Base-by-base conservation (phyloP, 2,888 invertebrate genomes). In the Latheticus oryzae region DNA sequence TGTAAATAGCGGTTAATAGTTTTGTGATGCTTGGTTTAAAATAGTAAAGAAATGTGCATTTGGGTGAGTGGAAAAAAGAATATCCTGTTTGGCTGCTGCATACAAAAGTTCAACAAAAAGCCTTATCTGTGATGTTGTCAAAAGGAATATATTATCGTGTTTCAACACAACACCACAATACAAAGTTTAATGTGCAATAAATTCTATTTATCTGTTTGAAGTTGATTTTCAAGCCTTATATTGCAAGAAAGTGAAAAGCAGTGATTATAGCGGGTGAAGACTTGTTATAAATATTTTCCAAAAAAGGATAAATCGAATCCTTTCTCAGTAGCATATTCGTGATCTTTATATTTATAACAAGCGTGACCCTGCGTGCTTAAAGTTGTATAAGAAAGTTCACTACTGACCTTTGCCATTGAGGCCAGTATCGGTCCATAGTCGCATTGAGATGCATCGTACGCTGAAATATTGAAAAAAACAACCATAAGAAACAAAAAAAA, bases 351-450 rank as follows among this genome's bases (percentile, higher is more conserved):
- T 59, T 59, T 59, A 59, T 59, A 59, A 59, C 59, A 59, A 59
- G 53, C 45, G 61, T 58, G 68, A 68, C 68, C 69, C 69, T 64
- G 66, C 72, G 74, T 74, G 74, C 74, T 73, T 73, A 73, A 73
- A 65, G 61, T 63, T 60, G 40, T 45, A n/a, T n/a, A 47, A 62
- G 50, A 61, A 65, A 60, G 60, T 65, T 62, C 59, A 64, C 71
- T 79, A 79, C 79, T 79, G 79, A 79, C 79, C 79, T 79, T 79
- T 75, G 77, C 74, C 72, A 79, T 76, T 75, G 79, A 78, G 79
- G 79, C 78, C 79, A 79, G 76, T 76, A 78, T 77, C 72, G 78
- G 77, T 79, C 79, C 79, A 74, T 78, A 79, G 75, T 79, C 79
- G 73, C 78, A 79, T 75, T 79, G 79, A 68, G 79, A 73, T 68